Conservation (phyloP, 2,888 invertebrate species). For the Muschampia staudingeri region DNA sequence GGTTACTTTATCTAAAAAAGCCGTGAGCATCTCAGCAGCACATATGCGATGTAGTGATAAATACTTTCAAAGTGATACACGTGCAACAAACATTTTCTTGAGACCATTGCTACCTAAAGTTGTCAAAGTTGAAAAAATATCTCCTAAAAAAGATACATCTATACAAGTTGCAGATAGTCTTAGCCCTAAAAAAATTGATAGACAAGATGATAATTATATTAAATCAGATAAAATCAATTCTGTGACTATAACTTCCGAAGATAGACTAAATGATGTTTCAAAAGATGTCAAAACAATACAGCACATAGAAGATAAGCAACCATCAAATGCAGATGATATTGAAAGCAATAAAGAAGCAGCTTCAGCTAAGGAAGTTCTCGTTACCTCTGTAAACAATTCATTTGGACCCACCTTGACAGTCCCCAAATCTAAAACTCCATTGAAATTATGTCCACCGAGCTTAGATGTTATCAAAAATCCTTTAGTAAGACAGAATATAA, state of each 20-base stretch:
- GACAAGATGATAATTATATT: not conserved
- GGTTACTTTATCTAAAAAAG: conserved; percentile 79
- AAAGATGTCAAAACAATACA: conserved; percentile 8
- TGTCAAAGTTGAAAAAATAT: conserved; percentile 78
- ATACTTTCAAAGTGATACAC: conserved; percentile 73
- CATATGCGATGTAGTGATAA: conserved; percentile 78
- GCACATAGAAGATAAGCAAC: conserved; percentile 13
- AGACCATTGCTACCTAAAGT: conserved; percentile 84
- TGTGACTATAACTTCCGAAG: not conserved
- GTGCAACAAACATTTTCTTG: conserved; percentile 78
- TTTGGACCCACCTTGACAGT: conserved; percentile 68
- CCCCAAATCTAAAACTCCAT: conserved; percentile 76
- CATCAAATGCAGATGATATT: conserved; percentile 6
- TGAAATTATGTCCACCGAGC: conserved; percentile 84
- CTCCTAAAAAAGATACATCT: conserved; percentile 81
- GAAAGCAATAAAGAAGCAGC: conserved; percentile 12
- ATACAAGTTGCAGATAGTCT: conserved; percentile 18
- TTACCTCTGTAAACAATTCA: conserved; percentile 12
- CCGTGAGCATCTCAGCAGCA: conserved; percentile 79
- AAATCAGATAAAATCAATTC: conserved; percentile 3
- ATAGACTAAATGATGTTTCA: conserved; percentile 3
- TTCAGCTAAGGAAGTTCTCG: conserved; percentile 16
- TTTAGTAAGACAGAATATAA: conserved; percentile 84
- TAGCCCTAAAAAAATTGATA: conserved; percentile 6
- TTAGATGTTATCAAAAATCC: conserved; percentile 87